Base-by-base conservation (phyloP, 1,140 invertebrate species). In the Campodea augens region DNA sequence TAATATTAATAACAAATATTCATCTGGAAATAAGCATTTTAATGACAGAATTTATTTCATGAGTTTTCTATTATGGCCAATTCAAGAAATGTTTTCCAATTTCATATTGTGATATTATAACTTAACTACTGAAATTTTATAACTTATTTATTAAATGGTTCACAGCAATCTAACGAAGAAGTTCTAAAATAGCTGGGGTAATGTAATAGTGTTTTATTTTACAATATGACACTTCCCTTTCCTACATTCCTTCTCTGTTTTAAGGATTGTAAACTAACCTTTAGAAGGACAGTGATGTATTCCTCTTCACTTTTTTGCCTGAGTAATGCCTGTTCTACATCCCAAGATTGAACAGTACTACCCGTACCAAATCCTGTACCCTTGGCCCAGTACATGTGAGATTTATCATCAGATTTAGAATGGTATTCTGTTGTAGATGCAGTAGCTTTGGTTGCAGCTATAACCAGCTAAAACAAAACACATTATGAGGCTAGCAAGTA, bases 291-390 rank as follows among this genome's bases (percentile, higher is more conserved):
- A 1, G 87, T 88, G 4, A 92, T 87, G 57, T 93, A 86, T 59
- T 92, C 86, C 58, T 95, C 89, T 62, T 95, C 87, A 49, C 80
- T 82, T 39, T 77, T 74, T 59, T 92, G 87, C 10, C 85, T 68
- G 40, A 86, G 59, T n/a, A 95, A 60, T 21, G 87, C 87, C 55
- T 91, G 83, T 55, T 93, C 88, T 7, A 93, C 85, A 62, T 96
- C 90, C 90, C 90, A 96, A 23, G 82, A 85, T 55, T 92, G 89
- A 44, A 86, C 80, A 1, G 87, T 95, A 1, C 86, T 91, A 1
- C 91, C 91, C 0, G 89, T 92, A 12, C 90, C 91, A 62, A 92
- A 97, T 3, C 91, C 91, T 1, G 89, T 90, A 52, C 63, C 81
- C 57, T 93, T 93, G 0, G 89, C 90, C 89, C 89, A 96, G 61